phyloP scores from a whole-genome alignment of 64 coral and sea anemone species.

The Stichodactyla helianthus region DNA sequence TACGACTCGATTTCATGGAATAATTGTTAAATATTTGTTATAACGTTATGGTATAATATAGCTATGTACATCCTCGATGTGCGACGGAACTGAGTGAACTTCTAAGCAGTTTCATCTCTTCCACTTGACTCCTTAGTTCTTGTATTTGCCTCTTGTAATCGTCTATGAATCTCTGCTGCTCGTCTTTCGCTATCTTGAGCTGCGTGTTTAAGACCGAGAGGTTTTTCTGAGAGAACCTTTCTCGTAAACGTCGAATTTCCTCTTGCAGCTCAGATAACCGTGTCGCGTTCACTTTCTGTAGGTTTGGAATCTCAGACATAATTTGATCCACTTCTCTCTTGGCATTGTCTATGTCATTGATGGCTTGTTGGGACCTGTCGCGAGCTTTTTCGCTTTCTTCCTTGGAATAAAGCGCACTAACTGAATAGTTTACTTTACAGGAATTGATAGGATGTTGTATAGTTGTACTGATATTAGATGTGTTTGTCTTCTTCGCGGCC shows the following conservation, averaged over 20 bases:
- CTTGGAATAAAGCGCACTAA: conserved; percentile 20
- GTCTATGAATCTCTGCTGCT: conserved; percentile 55
- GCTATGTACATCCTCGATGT: conserved; percentile 7
- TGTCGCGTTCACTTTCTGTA: conserved; percentile 61
- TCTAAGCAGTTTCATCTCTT: conserved; percentile 57
- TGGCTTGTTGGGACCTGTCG: conserved; percentile 40
- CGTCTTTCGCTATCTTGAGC: conserved; percentile 41
- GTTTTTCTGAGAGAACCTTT: conserved; percentile 41
- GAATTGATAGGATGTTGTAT: conserved; percentile 25
- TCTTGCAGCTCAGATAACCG: conserved; percentile 46
- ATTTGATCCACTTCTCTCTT: conserved; percentile 24
- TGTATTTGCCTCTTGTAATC: conserved; percentile 49
- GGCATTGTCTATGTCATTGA: conserved; percentile 21
- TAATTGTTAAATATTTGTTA: no score
- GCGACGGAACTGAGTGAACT: conserved; percentile 29
- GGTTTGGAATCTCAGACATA: conserved; percentile 32
- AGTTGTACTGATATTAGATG: neutral
- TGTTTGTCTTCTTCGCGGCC: conserved; percentile 44
- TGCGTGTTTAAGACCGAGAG: conserved; percentile 35
- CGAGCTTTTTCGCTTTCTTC: conserved; percentile 23
- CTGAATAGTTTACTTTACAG: conserved; percentile 63
- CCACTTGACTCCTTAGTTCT: conserved; percentile 38
- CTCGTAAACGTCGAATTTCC: conserved; percentile 44
- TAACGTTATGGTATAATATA: neutral
- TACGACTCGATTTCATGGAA: no score